Conservation (phyloP, 2,113 vertebrate genomes). For the Camelus bactrianus region DNA sequence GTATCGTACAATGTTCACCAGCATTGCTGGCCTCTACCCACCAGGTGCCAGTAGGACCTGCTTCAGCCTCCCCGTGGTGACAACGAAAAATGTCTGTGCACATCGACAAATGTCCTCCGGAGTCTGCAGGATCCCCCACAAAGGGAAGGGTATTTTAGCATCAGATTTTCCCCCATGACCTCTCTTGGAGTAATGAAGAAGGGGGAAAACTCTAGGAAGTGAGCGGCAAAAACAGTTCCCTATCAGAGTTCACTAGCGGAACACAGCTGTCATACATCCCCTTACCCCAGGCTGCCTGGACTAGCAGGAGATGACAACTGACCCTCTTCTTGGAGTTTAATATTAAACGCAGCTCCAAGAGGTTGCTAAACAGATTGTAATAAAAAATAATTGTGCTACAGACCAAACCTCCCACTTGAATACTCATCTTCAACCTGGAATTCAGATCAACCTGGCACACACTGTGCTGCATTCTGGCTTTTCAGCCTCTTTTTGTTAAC, state of each 20-base stretch:
- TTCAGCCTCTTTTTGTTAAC: not conserved
- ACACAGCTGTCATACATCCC: not conserved
- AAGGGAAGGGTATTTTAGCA: not conserved
- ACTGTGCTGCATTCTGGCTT: not conserved
- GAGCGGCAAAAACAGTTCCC: not conserved
- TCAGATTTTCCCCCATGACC: not conserved
- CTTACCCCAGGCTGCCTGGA: not conserved
- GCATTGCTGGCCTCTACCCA: not conserved
- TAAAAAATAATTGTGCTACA: not conserved
- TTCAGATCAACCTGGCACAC: not conserved
- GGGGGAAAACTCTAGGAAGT: not conserved
- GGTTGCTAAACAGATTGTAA: not conserved
- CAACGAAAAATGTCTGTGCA: not conserved
- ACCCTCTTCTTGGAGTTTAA: not conserved
- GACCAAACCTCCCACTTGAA: not conserved
- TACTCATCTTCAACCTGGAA: not conserved
- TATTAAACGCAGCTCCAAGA: not conserved
- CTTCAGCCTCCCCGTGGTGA: not conserved
- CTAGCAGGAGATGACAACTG: not conserved
- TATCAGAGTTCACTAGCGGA: not conserved
- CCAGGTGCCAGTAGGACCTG: not conserved
- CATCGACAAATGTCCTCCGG: not conserved
- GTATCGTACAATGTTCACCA: rapidly evolving
- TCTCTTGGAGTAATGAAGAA: not conserved
- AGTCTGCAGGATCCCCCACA: not conserved